Evolutionary conservation across 1,140 invertebrate species (phyloP).

Genomic region (Diorhabda sublineata): DNA sequence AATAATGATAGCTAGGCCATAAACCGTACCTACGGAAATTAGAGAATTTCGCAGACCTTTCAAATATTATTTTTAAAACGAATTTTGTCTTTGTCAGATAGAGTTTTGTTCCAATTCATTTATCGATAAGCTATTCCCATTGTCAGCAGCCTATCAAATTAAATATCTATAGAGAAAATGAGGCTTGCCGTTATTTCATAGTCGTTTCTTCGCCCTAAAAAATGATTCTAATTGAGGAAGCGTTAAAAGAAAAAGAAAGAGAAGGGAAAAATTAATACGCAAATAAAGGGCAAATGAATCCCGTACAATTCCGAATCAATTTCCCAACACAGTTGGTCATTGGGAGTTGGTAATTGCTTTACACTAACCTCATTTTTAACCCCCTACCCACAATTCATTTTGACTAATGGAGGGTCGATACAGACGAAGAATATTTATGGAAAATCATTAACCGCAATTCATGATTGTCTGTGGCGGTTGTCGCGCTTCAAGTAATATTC

Average conservation of each 20-base stretch:
- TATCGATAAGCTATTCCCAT: background rate
- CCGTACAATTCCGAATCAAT: background rate
- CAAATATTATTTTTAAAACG: background rate
- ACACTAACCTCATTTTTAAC: background rate
- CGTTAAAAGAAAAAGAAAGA: background rate
- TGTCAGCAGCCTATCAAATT: background rate
- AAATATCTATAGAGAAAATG: background rate
- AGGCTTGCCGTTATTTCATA: background rate
- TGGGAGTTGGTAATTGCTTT: background rate
- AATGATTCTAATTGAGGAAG: background rate
- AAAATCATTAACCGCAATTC: background rate
- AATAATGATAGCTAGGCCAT: background rate
- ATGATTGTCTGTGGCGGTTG: background rate
- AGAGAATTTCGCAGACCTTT: background rate
- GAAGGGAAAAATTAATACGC: constrained; percentile 2
- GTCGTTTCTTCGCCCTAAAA: background rate
- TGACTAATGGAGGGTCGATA: constrained; percentile 1
- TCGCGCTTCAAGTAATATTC: background rate
- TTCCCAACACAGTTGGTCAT: background rate
- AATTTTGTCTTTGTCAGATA: background rate
- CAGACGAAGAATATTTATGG: background rate
- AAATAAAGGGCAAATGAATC: background rate
- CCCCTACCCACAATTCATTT: background rate
- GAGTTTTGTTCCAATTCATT: background rate
- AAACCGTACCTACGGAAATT: background rate